Base-by-base conservation (phyloP, 2,888 invertebrate genomes). In the Drosophila yooni region DNA sequence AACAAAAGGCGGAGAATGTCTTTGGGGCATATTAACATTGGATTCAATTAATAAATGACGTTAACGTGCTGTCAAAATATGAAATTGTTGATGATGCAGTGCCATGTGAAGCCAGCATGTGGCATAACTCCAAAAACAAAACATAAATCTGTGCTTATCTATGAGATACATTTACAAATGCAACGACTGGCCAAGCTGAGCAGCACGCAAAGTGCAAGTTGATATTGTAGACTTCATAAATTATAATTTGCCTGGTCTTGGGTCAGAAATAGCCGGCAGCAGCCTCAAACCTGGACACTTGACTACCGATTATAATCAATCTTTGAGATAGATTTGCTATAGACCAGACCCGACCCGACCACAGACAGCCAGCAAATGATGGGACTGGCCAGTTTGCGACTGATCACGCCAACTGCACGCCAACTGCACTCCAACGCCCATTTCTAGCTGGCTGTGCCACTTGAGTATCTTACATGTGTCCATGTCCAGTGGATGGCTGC, bases 251-350 rank as follows among this genome's bases (percentile, higher is more conserved):
- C 80, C 76, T 54, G 60, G 72, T 18, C 81, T 59, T 58, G 83
- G 62, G 65, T 66, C 79, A 78, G 71, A 83, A 89, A 83, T 86
- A 73, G 84, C 89, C 89, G 68, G 70, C 87, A 74, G 89, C 83
- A 71, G 73, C 54, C 61, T 54, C n/a, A 46, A 57, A 21, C 75
- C 70, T 77, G 79, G 89, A 86, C 90, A 91, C 81, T 91, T 91
- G 92, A 92, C 91, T 91, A 91, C 91, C 91, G 91, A 92, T 91
- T 91, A 92, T 88, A 91, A 92, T 91, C 91, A 91, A 91, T 91
- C 91, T 92, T 89, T 62, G 67, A 81, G 88, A 83, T 90, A 89
- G 87, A 87, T 83, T 84, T 81, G 76, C 78, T 60, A 70, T 59
- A 65, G 46, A 61, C 67, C 60, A 51, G 65, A 58, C 66, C 71